Conservation (phyloP, 2,113 vertebrate species). For the Ptilonorhynchus violaceus region DNA sequence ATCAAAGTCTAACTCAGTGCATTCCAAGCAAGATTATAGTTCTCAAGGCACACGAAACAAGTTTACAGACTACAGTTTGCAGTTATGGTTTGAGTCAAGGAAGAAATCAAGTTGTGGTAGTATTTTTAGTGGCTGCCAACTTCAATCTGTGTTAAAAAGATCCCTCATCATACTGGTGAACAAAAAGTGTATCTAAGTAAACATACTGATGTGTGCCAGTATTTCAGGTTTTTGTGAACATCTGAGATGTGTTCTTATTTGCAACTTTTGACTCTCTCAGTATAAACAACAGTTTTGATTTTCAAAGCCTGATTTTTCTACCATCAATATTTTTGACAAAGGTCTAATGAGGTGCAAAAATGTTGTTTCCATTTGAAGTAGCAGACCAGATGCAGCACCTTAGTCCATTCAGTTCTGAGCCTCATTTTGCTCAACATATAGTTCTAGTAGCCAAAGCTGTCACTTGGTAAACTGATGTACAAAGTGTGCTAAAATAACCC, state of each 20-base stretch:
- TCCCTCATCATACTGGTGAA: not conserved
- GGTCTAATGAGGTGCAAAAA: not conserved
- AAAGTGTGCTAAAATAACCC: not conserved
- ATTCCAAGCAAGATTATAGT: slow-evolving; percentile 49
- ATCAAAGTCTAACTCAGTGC: not conserved
- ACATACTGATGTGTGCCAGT: not conserved
- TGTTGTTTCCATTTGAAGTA: not conserved
- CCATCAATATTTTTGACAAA: not conserved
- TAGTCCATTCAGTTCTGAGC: not conserved
- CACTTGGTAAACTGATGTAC: not conserved
- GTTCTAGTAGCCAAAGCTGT: not conserved
- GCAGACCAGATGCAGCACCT: not conserved
- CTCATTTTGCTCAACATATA: not conserved
- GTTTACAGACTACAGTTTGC: slow-evolving; percentile 18
- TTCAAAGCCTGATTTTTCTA: not conserved
- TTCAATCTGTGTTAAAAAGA: slow-evolving; percentile 10
- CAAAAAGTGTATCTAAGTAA: not conserved
- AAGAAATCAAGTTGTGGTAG: slow-evolving; percentile 29
- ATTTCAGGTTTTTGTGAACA: not conserved
- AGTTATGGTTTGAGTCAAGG: slow-evolving; percentile 26
- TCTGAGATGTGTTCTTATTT: not conserved
- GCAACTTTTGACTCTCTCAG: not conserved
- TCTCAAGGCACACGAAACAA: slow-evolving; percentile 27
- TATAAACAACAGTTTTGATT: not conserved
- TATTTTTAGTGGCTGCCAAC: slow-evolving; percentile 3